Conservation (phyloP, 1,140 invertebrate species). For the Megalopta genalis region DNA sequence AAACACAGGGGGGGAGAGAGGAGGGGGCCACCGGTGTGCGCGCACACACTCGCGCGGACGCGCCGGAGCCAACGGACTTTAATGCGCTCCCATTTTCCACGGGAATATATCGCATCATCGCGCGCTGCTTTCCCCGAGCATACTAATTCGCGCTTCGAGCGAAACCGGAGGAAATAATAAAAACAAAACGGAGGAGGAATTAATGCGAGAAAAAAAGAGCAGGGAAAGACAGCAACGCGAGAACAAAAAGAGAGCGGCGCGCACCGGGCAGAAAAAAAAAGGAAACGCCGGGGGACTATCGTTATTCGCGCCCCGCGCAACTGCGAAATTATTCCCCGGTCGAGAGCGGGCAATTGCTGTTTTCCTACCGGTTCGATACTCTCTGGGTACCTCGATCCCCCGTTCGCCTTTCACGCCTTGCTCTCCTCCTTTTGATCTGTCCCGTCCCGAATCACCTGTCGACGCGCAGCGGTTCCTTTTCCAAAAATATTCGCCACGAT, state of each 20-base stretch:
- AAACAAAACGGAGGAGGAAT: background rate
- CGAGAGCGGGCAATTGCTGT: background rate
- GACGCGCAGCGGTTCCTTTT: no score
- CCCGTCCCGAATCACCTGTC: no score
- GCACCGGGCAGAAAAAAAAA: no score
- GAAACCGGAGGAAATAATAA: background rate
- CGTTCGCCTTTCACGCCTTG: no score
- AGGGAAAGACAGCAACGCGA: no score
- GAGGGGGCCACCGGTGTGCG: background rate
- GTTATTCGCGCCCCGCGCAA: background rate
- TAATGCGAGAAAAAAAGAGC: background rate
- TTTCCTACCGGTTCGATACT: background rate
- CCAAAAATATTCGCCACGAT: no score
- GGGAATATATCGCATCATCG: slow-evolving; percentile 46
- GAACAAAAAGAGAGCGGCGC: background rate
- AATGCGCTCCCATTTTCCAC: slow-evolving; percentile 35
- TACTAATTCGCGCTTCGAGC: slow-evolving; percentile 36
- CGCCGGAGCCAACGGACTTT: slow-evolving; percentile 7
- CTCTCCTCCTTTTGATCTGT: no score
- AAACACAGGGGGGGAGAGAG: slow-evolving; percentile 26
- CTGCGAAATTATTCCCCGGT: slow-evolving; percentile 15
- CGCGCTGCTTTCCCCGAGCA: slow-evolving; percentile 31
- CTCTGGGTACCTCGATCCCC: background rate
- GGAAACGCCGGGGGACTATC: no score
- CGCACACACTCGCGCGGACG: background rate